Evolutionary conservation across 2,797 vertebrate species (phyloP).

Genomic region (Simalia tracyae): DNA sequence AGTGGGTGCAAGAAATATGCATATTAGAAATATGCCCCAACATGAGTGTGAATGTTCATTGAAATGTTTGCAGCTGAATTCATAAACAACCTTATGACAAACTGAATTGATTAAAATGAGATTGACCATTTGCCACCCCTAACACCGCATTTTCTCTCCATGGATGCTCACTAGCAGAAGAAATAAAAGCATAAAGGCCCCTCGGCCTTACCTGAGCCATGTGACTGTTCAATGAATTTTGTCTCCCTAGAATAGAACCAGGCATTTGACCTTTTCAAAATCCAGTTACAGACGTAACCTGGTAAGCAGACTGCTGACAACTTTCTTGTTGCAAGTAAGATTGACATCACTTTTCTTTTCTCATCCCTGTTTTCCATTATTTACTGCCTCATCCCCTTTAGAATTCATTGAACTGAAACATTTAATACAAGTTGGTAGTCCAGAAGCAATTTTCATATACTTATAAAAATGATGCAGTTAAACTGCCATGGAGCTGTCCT

Average conservation of each 20-base stretch:
- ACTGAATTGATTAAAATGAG: neutral
- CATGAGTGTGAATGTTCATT: neutral
- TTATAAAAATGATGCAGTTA: slow-evolving; percentile 15
- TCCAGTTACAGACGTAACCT: neutral
- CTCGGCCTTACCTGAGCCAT: too few species aligned
- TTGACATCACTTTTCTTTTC: slow-evolving; percentile 45
- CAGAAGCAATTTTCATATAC: slow-evolving; percentile 52
- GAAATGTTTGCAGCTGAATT: neutral
- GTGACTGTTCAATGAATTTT: neutral
- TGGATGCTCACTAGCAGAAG: neutral
- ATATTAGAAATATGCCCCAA: neutral
- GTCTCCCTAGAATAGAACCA: slow-evolving; percentile 2
- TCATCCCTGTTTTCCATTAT: slow-evolving; percentile 58
- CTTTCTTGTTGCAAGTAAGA: slow-evolving; percentile 39
- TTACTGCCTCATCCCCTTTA: slow-evolving; percentile 63
- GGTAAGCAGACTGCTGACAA: slow-evolving; percentile 10
- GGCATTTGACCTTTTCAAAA: slow-evolving; percentile 37
- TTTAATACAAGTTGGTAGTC: slow-evolving; percentile 39
- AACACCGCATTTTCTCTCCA: neutral
- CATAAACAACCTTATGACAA: neutral
- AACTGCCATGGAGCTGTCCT: slow-evolving; percentile 36
- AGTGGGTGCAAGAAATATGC: neutral
- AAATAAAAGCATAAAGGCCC: neutral
- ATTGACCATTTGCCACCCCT: neutral
- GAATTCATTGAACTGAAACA: slow-evolving; percentile 67